Conservation (phyloP, 92 coral and sea anemone species). For the Montipora capitata region DNA sequence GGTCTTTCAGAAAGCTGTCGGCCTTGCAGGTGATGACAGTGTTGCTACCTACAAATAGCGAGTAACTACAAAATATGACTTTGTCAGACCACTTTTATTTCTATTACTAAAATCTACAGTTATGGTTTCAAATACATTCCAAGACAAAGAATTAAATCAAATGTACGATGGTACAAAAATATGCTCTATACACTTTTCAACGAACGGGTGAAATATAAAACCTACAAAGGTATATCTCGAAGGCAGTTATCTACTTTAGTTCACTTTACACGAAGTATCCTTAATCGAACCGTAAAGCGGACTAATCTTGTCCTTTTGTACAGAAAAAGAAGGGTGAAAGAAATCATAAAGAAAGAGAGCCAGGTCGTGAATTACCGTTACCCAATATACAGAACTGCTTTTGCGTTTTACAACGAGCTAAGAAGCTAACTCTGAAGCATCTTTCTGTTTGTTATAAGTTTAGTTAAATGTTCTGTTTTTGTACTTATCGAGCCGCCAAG, state of each 20-base stretch:
- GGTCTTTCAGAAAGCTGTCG: too few species aligned
- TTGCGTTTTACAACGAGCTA: constrained; percentile 1
- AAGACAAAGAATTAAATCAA: not conserved
- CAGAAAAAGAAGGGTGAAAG: not conserved
- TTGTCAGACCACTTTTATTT: not conserved
- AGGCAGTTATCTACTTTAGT: constrained; percentile 10
- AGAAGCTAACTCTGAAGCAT: not conserved
- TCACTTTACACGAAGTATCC: not conserved
- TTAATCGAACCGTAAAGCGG: not conserved
- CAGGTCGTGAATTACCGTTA: not conserved
- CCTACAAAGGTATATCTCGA: constrained; percentile 36
- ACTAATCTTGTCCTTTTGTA: too few species aligned
- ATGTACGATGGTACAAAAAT: constrained; percentile 35
- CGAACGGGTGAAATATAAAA: constrained; percentile 16
- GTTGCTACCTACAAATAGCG: not conserved
- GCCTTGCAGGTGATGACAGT: not conserved
- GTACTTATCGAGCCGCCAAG: constrained; percentile 2
- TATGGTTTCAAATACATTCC: not conserved
- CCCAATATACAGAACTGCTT: not conserved
- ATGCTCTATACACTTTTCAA: constrained; percentile 50
- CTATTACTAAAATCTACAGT: not conserved
- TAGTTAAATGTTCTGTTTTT: constrained; percentile 8
- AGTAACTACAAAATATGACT: not conserved
- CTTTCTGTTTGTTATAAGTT: not conserved
- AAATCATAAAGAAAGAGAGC: not conserved